A percentile compares a stretch with the other conserved stretches of the same genome.
phyloP scores from a whole-genome alignment of 2,888 invertebrate genomes.

The Cyaniris semiargus region DNA sequence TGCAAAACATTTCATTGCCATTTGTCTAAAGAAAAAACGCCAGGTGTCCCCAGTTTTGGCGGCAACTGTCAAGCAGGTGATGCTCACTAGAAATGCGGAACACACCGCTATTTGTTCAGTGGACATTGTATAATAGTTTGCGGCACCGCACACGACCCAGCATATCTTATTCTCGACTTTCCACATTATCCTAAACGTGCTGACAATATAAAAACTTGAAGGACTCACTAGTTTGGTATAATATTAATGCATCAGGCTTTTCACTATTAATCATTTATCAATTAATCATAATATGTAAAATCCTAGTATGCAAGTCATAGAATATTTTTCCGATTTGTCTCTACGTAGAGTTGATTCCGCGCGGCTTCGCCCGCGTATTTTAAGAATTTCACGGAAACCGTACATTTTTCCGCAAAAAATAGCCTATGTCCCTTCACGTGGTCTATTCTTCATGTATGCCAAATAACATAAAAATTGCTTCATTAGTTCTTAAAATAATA shows the following conservation, averaged over 20 bases:
- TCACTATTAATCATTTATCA: background rate
- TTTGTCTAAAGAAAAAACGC: background rate
- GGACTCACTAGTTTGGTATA: background rate
- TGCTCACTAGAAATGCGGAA: constrained; percentile 79
- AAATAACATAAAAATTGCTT: too few relatives aligned
- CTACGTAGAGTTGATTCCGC: too few relatives aligned
- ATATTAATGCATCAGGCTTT: background rate
- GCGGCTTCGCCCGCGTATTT: too few relatives aligned
- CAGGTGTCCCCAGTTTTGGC: constrained; percentile 4
- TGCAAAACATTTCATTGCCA: background rate
- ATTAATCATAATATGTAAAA: background rate
- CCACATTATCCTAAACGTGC: constrained; percentile 76
- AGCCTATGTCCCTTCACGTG: too few relatives aligned
- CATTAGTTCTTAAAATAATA: too few relatives aligned
- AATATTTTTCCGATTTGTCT: too few relatives aligned
- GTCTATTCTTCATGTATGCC: too few relatives aligned
- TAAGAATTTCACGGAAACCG: too few relatives aligned
- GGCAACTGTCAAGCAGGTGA: constrained; percentile 61
- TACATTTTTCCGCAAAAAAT: too few relatives aligned
- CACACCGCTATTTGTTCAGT: constrained; percentile 77
- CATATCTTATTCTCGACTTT: constrained; percentile 77
- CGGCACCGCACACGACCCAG: constrained; percentile 67
- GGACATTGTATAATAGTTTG: constrained; percentile 79
- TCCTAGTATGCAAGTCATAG: background rate
- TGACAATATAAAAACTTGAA: constrained; percentile 61